Percentiles rank a stretch among this genome's conserved stretches.
phyloP scores from a whole-genome alignment of 2,113 vertebrate genomes.

The Apistogramma diplotaenia region DNA sequence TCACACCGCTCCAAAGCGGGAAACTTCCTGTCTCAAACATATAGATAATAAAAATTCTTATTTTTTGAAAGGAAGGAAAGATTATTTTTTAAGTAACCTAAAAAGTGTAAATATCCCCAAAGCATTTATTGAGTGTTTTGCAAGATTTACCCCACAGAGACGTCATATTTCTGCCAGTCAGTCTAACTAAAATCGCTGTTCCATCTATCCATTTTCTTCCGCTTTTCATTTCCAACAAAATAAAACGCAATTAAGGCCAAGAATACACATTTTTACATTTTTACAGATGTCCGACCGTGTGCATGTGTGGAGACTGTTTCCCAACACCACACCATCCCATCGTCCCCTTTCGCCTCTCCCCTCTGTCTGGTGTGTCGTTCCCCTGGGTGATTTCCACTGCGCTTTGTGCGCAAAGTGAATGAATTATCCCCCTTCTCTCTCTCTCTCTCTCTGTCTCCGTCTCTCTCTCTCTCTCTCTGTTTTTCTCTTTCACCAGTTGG shows the following conservation, averaged over 20 bases:
- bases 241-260: background rate
- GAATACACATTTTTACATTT: background rate
- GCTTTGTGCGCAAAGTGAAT: conserved; percentile 78
- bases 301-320: conserved; percentile 10
- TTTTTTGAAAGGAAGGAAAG: background rate
- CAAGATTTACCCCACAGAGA: background rate
- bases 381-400: conserved; percentile 71
- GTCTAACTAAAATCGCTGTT: background rate
- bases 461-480: background rate
- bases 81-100: background rate
- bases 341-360: conserved; percentile 1
- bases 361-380: conserved; percentile 53
- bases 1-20: background rate
- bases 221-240: background rate
- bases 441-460: background rate
- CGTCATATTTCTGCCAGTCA: background rate
- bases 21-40: background rate
- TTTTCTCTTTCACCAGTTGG: conserved; percentile 42
- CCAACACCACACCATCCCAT: background rate
- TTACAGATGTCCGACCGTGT: background rate
- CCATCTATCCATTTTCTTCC: background rate
- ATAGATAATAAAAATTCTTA: no score
- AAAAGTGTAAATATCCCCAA: background rate
- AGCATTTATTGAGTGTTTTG: no score
- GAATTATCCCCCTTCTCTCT: conserved; percentile 59